Percentiles rank a stretch among this genome's conserved stretches.
Conservation (phyloP, 2,797 vertebrate species). For the Hemitrygon akajei region DNA sequence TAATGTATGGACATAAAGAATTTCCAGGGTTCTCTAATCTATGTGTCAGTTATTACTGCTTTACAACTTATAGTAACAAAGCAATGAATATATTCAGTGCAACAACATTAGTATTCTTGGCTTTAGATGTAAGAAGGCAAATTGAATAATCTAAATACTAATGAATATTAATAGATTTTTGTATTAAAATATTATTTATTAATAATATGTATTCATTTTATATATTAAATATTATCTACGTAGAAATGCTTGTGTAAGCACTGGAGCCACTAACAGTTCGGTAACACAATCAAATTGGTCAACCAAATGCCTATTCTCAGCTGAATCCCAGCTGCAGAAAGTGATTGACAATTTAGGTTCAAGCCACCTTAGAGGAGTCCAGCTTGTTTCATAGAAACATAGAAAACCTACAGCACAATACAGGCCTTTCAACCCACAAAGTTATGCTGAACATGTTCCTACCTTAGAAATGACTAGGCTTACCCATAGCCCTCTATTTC, state of each 20-base stretch:
- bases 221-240: slow-evolving; percentile 61
- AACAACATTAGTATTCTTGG: slow-evolving; percentile 63
- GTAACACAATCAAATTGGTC: neutral
- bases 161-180: slow-evolving; percentile 60
- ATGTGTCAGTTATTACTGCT: slow-evolving; percentile 56
- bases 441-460: too few relatives aligned
- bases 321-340: neutral
- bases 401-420: too few relatives aligned
- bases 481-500: too few relatives aligned
- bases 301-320: neutral
- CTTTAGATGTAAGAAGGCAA: slow-evolving; percentile 60
- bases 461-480: too few relatives aligned
- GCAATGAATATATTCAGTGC: slow-evolving; percentile 58
- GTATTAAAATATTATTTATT: slow-evolving; percentile 62
- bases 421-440: too few relatives aligned
- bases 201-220: slow-evolving; percentile 58
- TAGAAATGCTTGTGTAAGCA: slow-evolving; percentile 48
- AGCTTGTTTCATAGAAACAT: too few relatives aligned
- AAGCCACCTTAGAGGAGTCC: neutral
- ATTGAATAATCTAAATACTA: slow-evolving; percentile 64
- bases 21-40: slow-evolving; percentile 51
- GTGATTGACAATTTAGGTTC: neutral
- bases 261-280: neutral
- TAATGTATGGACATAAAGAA: slow-evolving; percentile 54
- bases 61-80: slow-evolving; percentile 52